Percentiles rank a stretch among this genome's conserved stretches.
Conservation (phyloP, 1,140 invertebrate genomes). For the Drosophila ercepeae region DNA sequence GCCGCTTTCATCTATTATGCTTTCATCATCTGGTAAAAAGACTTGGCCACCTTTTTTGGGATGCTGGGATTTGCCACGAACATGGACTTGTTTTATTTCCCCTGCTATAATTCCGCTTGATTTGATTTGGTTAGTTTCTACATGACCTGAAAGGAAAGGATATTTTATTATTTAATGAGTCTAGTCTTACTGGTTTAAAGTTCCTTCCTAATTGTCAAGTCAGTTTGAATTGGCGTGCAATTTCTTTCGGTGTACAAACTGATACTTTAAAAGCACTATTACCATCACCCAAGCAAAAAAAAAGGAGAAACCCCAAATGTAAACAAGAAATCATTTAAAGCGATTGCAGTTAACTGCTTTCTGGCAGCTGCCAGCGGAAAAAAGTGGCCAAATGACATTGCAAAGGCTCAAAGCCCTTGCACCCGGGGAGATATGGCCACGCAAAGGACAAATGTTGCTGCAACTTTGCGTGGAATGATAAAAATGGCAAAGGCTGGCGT, state of each 20-base stretch:
- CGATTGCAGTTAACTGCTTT: conserved; percentile 22
- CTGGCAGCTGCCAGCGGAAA: conserved; percentile 10
- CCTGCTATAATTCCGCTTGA: neutral
- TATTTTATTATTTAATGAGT: neutral
- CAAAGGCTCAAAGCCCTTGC: conserved; percentile 35
- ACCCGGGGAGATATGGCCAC: conserved; percentile 11
- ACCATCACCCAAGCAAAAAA: neutral
- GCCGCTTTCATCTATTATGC: conserved; percentile 41
- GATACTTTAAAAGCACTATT: conserved; percentile 3
- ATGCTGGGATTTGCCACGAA: neutral
- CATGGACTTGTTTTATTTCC: conserved; percentile 3
- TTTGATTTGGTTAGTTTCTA: neutral
- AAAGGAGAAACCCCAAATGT: conserved; percentile 3
- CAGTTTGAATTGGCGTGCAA: no score
- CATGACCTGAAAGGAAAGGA: neutral
- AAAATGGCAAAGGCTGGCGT: conserved; percentile 31
- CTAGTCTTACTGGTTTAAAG: no score
- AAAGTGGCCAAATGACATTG: conserved; percentile 27
- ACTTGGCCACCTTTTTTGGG: conserved; percentile 23
- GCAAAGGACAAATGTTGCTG: conserved; percentile 45
- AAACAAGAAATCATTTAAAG: conserved; percentile 65
- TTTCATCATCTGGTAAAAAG: conserved; percentile 36
- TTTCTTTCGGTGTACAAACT: neutral
- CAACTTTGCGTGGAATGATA: conserved; percentile 61
- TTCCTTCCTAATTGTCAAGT: no score